Base-by-base conservation (phyloP, 2,113 vertebrate genomes). In the Otus sunia region DNA sequence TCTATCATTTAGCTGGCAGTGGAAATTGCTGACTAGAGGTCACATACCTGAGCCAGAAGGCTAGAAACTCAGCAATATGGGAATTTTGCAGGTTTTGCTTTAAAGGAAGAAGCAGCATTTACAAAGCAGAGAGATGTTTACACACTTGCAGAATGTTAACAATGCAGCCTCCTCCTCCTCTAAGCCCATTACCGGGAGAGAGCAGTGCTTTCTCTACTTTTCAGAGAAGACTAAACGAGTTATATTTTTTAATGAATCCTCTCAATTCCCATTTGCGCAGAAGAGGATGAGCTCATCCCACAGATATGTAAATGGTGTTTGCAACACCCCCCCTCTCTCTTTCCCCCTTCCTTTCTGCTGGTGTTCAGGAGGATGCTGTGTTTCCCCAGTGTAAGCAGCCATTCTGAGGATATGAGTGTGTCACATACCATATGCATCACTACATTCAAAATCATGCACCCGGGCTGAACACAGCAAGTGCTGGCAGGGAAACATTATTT, bases 221-320 rank as follows among this genome's bases (percentile, higher is more conserved):
- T 90, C 71, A 75, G 49, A 90, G 79, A 85, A 84, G 34, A 59
- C 25, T 90, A 74, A 86, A 23, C 3, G 2, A 82, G 71, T 84
- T 78, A 20, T 36, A n/a, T 53, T 75, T 62, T 71, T 78, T 41
- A 56, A 87, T 41, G 30, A 71, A 69, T 34, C 37, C 19, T 87
- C 56, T 89, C 2, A 12, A n/a, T 66, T 79, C 26, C 39, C 45
- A 62, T 71, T 80, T 41, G 29, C 27, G 56, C 56, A 53, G 32
- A 45, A 88, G 55, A 77, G n/a, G 45, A 91, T 94, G 91, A 94
- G 66, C 90, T 96, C 90, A 95, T 58, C 64, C 64, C 27, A 13
- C 27, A 93, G 91, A 71, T 60, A 91, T 6, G 67, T 72, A 88
- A 93, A 88, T 76, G 15, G 20, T 62, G 53, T 75, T 88, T 93